Evolutionary conservation across 2,888 invertebrate genomes (phyloP).

Genomic region (Hybos culiciformis): DNA sequence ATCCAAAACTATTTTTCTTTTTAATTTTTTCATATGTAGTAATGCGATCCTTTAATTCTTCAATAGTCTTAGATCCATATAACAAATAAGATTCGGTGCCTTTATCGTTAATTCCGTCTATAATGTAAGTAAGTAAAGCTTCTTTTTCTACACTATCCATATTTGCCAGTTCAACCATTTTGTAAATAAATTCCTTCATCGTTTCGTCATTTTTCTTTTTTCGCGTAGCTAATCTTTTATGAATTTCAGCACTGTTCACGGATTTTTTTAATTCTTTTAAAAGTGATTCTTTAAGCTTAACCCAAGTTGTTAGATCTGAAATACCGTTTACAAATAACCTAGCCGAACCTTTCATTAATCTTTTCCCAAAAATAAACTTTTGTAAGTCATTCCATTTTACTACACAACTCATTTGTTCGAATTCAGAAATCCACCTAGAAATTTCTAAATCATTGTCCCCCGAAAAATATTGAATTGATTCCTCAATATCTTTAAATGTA

Average conservation of each 20-base stretch:
- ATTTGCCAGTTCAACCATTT: background rate
- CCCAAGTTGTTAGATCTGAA: too few relatives aligned
- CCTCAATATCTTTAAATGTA: too few relatives aligned
- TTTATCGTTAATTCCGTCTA: conserved; percentile 35
- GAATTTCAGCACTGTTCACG: background rate
- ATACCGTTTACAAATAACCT: too few relatives aligned
- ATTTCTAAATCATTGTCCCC: too few relatives aligned
- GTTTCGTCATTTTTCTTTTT: background rate
- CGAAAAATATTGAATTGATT: too few relatives aligned
- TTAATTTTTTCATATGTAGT: conserved; percentile 6
- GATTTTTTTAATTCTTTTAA: too few relatives aligned
- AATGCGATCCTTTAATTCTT: conserved; percentile 2
- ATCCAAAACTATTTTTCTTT: background rate
- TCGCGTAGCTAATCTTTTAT: background rate
- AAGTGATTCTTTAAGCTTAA: too few relatives aligned
- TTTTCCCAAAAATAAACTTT: too few relatives aligned
- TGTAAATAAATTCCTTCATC: background rate
- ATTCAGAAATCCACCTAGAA: too few relatives aligned
- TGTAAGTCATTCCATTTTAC: too few relatives aligned
- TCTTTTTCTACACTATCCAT: background rate
- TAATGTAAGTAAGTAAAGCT: background rate
- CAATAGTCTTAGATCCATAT: conserved; percentile 3
- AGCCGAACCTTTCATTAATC: too few relatives aligned
- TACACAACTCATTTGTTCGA: too few relatives aligned
- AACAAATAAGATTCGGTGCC: conserved; percentile 1